Conservation (phyloP, 2,113 vertebrate genomes). For the Anas platyrhynchos region DNA sequence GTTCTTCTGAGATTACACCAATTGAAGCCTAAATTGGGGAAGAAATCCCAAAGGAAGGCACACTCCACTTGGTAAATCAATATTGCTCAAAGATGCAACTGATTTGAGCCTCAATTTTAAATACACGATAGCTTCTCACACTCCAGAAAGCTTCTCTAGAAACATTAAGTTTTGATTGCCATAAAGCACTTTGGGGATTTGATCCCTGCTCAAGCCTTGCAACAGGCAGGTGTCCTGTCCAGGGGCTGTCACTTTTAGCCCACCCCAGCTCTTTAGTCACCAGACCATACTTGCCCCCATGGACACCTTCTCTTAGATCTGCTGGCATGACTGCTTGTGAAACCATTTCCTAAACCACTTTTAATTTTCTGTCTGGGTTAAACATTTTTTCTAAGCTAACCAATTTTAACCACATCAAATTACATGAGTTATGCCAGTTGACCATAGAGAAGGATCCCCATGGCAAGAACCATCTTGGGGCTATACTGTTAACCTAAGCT, state of each 20-base stretch:
- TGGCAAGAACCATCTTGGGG: background rate
- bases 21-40: constrained; percentile 52
- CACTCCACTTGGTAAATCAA: constrained; percentile 22
- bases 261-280: background rate
- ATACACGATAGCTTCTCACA: background rate
- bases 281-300: background rate
- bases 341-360: background rate
- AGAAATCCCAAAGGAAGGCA: constrained; percentile 41
- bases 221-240: background rate
- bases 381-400: background rate
- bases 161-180: background rate
- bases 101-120: constrained; percentile 30
- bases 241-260: background rate
- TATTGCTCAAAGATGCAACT: constrained; percentile 2
- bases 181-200: background rate
- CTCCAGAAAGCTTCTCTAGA: background rate
- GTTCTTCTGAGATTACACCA: constrained; percentile 50
- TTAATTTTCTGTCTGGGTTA: background rate
- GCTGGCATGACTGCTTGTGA: background rate
- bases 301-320: background rate
- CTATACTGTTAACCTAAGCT: background rate
- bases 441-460: background rate
- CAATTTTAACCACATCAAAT: background rate
- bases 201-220: background rate
- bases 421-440: background rate